A percentile compares a stretch with the other conserved stretches of the same genome.
These are phyloP conservation scores for Heliangelus exortis DNA, from an alignment of 2,797 vertebrate species.

Conservation along the genomic window DNA sequence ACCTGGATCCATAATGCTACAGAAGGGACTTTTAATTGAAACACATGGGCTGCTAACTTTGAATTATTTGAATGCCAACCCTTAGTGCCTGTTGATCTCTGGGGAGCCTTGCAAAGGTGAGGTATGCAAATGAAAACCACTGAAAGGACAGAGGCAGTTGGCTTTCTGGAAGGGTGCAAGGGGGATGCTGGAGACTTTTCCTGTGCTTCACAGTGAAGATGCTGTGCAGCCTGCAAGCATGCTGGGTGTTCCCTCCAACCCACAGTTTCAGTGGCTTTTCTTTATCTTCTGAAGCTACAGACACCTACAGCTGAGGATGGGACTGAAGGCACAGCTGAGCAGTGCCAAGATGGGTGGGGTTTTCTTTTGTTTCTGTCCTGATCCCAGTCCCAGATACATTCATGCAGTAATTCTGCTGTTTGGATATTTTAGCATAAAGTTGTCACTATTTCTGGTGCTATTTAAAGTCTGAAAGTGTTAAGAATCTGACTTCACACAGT, in stretches of 20 bases:
- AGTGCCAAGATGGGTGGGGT: background rate
- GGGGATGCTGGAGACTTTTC: background rate
- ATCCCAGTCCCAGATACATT: background rate
- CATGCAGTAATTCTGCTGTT: background rate
- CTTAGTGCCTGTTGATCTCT: background rate
- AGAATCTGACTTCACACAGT: background rate
- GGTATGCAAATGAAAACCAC: background rate
- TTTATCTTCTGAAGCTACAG: background rate
- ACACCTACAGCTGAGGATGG: background rate
- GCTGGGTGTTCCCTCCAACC: background rate
- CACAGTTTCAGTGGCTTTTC: background rate
- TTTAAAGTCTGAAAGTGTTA: background rate
- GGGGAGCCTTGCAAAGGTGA: background rate
- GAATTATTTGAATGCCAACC: background rate
- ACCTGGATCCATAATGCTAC: background rate
- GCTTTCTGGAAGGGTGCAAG: background rate
- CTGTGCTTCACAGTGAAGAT: no score
- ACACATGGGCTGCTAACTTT: background rate
- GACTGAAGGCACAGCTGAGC: background rate
- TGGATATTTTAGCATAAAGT: background rate
- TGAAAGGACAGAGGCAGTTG: background rate
- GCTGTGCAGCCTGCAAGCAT: rapidly evolving
- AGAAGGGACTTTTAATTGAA: background rate
- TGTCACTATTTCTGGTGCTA: background rate
- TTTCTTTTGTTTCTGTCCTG: background rate